Conservation (phyloP, 2,797 vertebrate genomes). For the Triplophysa bombifrons region DNA sequence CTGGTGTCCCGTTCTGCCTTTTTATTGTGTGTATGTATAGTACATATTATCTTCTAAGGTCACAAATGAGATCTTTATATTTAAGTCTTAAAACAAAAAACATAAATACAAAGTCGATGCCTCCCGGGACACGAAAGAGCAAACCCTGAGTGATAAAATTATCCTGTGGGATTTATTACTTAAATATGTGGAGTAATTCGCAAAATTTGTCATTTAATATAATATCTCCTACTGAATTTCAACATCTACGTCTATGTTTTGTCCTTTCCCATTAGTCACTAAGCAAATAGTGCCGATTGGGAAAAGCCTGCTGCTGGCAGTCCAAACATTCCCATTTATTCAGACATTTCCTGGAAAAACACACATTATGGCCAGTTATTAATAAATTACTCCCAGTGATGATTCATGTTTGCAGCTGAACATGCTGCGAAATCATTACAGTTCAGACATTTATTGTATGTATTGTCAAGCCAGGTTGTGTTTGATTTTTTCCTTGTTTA, state of each 20-base stretch:
- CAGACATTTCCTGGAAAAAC: conserved; percentile 44
- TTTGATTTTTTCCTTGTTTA: not conserved
- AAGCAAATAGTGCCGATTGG: conserved; percentile 18
- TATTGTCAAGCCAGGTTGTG: not conserved
- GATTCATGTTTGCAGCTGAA: conserved; percentile 13
- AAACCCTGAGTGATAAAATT: not conserved
- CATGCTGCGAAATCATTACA: conserved; percentile 10
- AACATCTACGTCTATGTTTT: not conserved
- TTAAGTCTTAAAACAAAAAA: not conserved
- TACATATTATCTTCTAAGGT: not conserved
- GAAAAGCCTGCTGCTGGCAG: conserved; percentile 9
- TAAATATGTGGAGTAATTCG: not conserved
- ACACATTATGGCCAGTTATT: conserved; percentile 28
- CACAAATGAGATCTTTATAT: too few species aligned
- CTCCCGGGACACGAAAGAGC: not conserved
- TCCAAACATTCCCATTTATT: conserved; percentile 13
- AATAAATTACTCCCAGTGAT: conserved; percentile 22
- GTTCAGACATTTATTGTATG: not conserved
- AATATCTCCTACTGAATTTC: not conserved
- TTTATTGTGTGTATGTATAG: not conserved
- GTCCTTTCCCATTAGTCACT: conserved; percentile 24
- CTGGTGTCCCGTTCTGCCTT: not conserved
- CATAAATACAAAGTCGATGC: not conserved
- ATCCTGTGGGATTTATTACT: not conserved
- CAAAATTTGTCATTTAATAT: not conserved